phyloP scores from a whole-genome alignment of 2,888 invertebrate genomes.

The Lycophotia porphyrea region DNA sequence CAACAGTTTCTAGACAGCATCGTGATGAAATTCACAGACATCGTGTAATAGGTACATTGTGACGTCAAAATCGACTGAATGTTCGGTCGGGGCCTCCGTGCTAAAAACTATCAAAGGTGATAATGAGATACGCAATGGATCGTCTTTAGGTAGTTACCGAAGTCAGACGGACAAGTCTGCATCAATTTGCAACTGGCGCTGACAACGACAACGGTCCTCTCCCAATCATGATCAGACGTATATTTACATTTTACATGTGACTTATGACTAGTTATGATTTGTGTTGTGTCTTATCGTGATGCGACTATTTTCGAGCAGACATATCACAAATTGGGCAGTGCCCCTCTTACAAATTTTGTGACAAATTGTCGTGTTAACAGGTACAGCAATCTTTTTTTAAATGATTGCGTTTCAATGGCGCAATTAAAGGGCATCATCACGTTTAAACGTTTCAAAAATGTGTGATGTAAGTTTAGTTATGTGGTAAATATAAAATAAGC shows the following conservation, averaged over 20 bases:
- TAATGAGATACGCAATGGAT: slow-evolving; percentile 76
- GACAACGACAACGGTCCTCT: slow-evolving; percentile 18
- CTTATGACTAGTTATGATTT: background rate
- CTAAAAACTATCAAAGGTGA: slow-evolving; percentile 79
- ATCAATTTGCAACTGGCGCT: slow-evolving; percentile 47
- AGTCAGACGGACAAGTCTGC: slow-evolving; percentile 42
- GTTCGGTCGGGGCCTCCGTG: slow-evolving; percentile 69
- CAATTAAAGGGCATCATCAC: slow-evolving; percentile 43
- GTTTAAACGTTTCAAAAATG: slow-evolving; percentile 51
- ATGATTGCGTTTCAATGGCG: slow-evolving; percentile 24
- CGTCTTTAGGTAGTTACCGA: slow-evolving; percentile 48
- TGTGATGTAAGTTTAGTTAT: slow-evolving; percentile 61
- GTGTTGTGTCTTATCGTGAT: slow-evolving; percentile 16
- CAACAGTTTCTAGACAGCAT: slow-evolving; percentile 45
- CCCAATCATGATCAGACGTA: slow-evolving; percentile 24
- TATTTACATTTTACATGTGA: slow-evolving; percentile 9
- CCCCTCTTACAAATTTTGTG: slow-evolving; percentile 13
- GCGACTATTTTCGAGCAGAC: slow-evolving; percentile 28
- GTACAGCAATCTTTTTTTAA: slow-evolving; percentile 2
- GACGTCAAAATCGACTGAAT: slow-evolving; percentile 70
- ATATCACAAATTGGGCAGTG: slow-evolving; percentile 10
- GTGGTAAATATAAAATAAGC: slow-evolving; percentile 59
- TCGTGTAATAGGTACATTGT: slow-evolving; percentile 58
- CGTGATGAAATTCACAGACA: slow-evolving; percentile 52
- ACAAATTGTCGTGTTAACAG: background rate